Base-by-base conservation (phyloP, 2,888 invertebrate genomes). In the Temnothorax ravouxi region DNA sequence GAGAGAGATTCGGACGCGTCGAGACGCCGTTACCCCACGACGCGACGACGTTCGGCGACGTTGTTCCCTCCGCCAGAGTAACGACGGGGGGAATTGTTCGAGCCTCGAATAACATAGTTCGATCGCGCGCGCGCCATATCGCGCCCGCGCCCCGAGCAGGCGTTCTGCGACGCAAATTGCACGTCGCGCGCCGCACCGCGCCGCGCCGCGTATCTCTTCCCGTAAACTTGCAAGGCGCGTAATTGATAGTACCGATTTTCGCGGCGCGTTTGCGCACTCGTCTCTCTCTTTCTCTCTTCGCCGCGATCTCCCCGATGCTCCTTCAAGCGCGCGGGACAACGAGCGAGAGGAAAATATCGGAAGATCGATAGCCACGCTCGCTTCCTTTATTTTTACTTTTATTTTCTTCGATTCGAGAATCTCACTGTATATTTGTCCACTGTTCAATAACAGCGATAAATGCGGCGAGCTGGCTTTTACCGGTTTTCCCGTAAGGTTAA, bases 191-290 rank as follows among this genome's bases (percentile, higher is more conserved):
- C 34, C 34, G 34, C 29, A 29, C 29, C 77, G 56, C 67, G 21
- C 29, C 77, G 56, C 67, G 21, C 56, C 47, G 47, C 64, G 72
- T 44, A 38, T 62, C 34, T 76, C 52, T 21, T 38, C 34, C 6
- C 56, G 59, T 34, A 50, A 71, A 69, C 56, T 67, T n/a, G 34
- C 64, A 29, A 77, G 67, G 59, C 79, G 79, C 66, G 62, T 66
- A 82, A 80, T 82, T 82, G 64, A 82, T 79, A 62, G 64, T 82
- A 82, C 75, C 62, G 79, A 82, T 82, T 82, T 74, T 82, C 64
- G 79, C 72, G 34, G 72, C 59, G 79, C 59, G 79, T 71, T 80
- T 80, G 79, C 79, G 79, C 79, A 61, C 59, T 72, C 38, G 25
- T 15, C 21, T 21, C 5, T 21, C 15, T n/a, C 4, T 29, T 1